phyloP scores from a whole-genome alignment of 2,888 invertebrate species.

The Oscheius myriophilus region DNA sequence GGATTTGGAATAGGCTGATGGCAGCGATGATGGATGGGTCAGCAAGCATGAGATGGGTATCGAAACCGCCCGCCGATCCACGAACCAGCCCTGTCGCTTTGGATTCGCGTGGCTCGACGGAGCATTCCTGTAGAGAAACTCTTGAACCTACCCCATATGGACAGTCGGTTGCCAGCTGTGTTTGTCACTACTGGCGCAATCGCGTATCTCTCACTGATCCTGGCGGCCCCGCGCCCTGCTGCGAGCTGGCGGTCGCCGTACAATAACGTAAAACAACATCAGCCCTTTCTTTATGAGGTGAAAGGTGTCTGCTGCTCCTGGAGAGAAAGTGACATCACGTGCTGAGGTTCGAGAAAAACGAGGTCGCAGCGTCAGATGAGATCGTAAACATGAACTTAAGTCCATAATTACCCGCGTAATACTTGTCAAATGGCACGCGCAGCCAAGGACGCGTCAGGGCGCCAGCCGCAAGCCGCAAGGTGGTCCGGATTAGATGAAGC shows the following conservation, averaged over 20 bases:
- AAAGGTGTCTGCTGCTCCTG: background rate
- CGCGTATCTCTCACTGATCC: slow-evolving; percentile 28
- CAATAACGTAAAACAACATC: too few species aligned
- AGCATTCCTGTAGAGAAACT: too few species aligned
- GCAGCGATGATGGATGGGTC: slow-evolving; percentile 32
- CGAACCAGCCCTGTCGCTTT: background rate
- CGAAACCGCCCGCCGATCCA: slow-evolving; percentile 32
- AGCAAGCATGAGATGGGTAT: slow-evolving; percentile 29
- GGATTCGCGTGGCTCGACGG: too few species aligned
- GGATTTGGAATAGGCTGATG: slow-evolving; percentile 3
- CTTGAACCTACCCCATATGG: too few species aligned
- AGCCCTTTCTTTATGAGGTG: too few species aligned
- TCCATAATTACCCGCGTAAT: slow-evolving; percentile 30
- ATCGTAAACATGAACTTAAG: slow-evolving; percentile 30
- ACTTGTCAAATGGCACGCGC: slow-evolving; percentile 25
- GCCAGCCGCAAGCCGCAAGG: too few species aligned
- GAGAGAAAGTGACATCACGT: background rate
- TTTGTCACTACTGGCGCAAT: background rate
- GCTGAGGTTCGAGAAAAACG: slow-evolving; percentile 10
- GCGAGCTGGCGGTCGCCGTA: slow-evolving; percentile 4
- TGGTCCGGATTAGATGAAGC: too few species aligned
- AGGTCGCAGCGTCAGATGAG: slow-evolving; percentile 25
- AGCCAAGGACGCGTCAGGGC: background rate
- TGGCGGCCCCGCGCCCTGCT: slow-evolving; percentile 17
- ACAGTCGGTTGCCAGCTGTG: too few species aligned